These are phyloP conservation scores for Phortica variegata DNA, from an alignment of 1,140 invertebrate species.

Conservation along the genomic window DNA sequence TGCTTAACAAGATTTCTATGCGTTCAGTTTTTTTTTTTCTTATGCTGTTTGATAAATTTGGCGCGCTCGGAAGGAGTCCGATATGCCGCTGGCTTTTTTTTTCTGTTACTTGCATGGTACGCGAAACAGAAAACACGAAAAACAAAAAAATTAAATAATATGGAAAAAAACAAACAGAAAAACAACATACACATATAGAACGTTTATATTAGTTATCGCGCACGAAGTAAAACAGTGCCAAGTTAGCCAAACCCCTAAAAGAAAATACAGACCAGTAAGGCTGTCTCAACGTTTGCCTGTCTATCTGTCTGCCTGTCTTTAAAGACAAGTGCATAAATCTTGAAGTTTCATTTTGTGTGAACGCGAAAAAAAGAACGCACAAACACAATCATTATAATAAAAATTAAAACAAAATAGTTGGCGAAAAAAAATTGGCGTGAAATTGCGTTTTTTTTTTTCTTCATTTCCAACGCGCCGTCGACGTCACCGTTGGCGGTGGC, in stretches of 20 bases:
- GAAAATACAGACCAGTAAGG: no score
- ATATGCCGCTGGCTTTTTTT: conserved; percentile 46
- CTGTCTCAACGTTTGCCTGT: no score
- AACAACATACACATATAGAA: neutral
- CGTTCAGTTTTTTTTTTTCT: conserved; percentile 18
- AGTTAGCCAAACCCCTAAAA: no score
- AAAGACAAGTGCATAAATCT: conserved; percentile 45
- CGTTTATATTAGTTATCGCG: conserved; percentile 45
- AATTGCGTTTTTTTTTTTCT: conserved; percentile 51
- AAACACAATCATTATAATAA: conserved; percentile 47
- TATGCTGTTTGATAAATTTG: conserved; percentile 44
- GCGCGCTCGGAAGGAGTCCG: conserved; percentile 36
- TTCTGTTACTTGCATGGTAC: conserved; percentile 8
- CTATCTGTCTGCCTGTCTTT: conserved; percentile 21
- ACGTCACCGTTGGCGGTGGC: no score
- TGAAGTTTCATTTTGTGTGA: conserved; percentile 19
- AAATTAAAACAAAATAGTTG: conserved; percentile 46
- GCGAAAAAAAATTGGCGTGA: conserved; percentile 50
- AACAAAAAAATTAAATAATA: no score
- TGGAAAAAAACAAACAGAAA: no score
- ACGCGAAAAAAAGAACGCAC: conserved; percentile 20
- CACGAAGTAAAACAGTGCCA: no score
- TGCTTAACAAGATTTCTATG: conserved; percentile 37
- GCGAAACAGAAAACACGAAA: no score
- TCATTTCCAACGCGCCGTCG: no score